Evolutionary conservation across 1,140 invertebrate species (phyloP).

Genomic region (Monochamus saltuarius): DNA sequence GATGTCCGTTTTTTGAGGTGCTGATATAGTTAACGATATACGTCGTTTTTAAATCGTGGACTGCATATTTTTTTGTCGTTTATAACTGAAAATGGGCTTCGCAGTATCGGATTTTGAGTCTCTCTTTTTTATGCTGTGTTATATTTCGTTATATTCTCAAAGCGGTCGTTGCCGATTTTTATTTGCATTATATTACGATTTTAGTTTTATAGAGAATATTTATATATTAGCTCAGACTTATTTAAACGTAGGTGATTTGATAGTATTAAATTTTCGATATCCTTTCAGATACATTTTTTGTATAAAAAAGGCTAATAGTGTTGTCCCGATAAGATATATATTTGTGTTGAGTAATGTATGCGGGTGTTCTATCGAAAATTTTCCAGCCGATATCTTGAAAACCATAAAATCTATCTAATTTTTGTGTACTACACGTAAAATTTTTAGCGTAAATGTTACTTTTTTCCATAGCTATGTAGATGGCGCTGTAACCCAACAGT

Average conservation of each 20-base stretch:
- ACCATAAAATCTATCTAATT: too few relatives aligned
- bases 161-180: not conserved
- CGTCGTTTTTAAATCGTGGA: too few relatives aligned
- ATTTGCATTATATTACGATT: not conserved
- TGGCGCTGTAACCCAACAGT: too few relatives aligned
- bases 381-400: not conserved
- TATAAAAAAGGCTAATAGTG: conserved; percentile 2
- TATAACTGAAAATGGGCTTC: too few relatives aligned
- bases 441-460: too few relatives aligned
- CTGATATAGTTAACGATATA: too few relatives aligned
- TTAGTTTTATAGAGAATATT: conserved; percentile 4
- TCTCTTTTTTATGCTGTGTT: not conserved
- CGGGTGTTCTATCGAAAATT: conserved; percentile 13
- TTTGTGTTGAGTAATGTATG: conserved; percentile 23
- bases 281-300: not conserved
- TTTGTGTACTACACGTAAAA: too few relatives aligned
- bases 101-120: not conserved
- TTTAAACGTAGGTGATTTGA: not conserved
- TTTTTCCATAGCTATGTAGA: too few relatives aligned
- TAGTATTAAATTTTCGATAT: conserved; percentile 9
- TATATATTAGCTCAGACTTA: not conserved
- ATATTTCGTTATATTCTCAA: not conserved
- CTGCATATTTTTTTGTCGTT: too few relatives aligned
- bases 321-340: conserved; percentile 18
- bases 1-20: too few relatives aligned